These are phyloP conservation scores for Epinotia nisella DNA, from an alignment of 2,888 invertebrate species.

Conservation along the genomic window DNA sequence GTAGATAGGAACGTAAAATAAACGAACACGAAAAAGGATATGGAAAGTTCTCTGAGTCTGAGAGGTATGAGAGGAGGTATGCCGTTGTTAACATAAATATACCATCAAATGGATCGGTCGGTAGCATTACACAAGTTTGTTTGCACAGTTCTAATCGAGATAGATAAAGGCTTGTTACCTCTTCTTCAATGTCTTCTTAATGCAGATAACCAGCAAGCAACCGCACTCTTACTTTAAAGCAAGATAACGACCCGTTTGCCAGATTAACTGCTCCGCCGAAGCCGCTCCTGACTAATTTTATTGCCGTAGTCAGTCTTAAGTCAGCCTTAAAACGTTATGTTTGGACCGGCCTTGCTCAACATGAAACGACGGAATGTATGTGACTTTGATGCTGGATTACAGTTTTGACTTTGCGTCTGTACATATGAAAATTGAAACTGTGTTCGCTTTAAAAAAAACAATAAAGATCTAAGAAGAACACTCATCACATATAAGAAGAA, in stretches of 20 bases:
- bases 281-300: slow-evolving; percentile 41
- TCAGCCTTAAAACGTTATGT: not conserved
- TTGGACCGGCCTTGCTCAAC: not conserved
- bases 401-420: not conserved
- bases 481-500: too few relatives aligned
- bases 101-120: too few relatives aligned
- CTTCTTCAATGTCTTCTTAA: slow-evolving; percentile 9
- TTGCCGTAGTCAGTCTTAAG: slow-evolving; percentile 35
- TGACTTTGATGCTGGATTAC: not conserved
- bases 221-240: slow-evolving; percentile 15
- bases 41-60: too few relatives aligned
- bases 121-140: not conserved
- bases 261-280: slow-evolving; percentile 44
- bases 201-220: not conserved
- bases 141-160: not conserved
- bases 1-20: too few relatives aligned
- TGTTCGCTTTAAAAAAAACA: too few relatives aligned
- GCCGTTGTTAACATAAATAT: too few relatives aligned
- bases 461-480: too few relatives aligned
- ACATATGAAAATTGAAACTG: too few relatives aligned
- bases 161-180: not conserved
- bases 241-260: slow-evolving; percentile 28
- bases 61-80: too few relatives aligned
- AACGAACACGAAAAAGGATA: too few relatives aligned
- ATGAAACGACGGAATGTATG: not conserved